phyloP scores from a whole-genome alignment of 1,140 invertebrate genomes.

The Acyrthosiphon pisum region DNA sequence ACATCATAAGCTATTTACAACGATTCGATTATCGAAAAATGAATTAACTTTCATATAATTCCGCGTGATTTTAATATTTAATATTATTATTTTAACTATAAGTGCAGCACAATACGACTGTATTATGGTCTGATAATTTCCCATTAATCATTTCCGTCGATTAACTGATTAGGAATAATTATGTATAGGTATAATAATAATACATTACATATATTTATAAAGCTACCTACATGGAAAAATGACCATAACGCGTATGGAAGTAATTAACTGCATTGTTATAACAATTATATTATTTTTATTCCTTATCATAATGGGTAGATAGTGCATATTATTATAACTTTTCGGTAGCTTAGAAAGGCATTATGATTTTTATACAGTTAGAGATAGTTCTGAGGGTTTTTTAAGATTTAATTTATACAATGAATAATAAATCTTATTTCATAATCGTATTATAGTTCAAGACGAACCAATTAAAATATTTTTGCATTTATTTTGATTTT shows the following conservation, averaged over 20 bases:
- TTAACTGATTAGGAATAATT: background rate
- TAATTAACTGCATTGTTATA: too few relatives aligned
- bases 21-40: background rate
- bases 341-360: background rate
- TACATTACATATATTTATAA: background rate
- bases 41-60: background rate
- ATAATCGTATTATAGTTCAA: background rate
- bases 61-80: background rate
- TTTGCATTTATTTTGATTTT: background rate
- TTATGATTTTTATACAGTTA: background rate
- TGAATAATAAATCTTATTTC: background rate
- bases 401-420: background rate
- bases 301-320: background rate
- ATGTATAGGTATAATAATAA: background rate
- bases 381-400: background rate
- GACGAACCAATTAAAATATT: background rate
- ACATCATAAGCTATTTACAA: background rate
- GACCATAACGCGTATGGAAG: background rate
- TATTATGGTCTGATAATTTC: background rate
- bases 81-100: background rate
- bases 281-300: background rate
- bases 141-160: background rate
- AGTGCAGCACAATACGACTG: background rate
- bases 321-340: background rate
- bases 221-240: background rate